Evolutionary conservation across 1,140 invertebrate species (phyloP), one percentile per base, ranked within the genome.

Genomic region (Eueides isabella): DNA sequence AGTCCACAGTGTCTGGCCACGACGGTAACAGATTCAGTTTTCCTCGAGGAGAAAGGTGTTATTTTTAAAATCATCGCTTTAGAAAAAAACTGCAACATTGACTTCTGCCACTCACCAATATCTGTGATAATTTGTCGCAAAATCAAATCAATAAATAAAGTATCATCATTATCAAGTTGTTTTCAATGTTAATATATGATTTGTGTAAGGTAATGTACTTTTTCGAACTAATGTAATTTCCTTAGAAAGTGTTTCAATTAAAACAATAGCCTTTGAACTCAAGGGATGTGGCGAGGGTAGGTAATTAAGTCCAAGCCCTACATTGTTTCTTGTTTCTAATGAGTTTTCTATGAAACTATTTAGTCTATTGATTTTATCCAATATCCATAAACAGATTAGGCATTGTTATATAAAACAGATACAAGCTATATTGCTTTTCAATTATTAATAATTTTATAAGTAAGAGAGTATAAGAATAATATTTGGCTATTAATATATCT

Each of bases 251-350:
- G 61, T 30, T 63, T 63, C 31, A 12, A 31, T 63, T 63, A 63
- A 31, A 63, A 30, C 61, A 62, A 30, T 30, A 62, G 26, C 61
- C 28, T 62, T 62, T n/a, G 61, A 55, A 55, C 61, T 30, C 61
- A 62, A n/a, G 28, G 28, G 61, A 62, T 62, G 61, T 62, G 61
- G 61, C 61, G 16, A 29, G 61, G 61, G 30, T 62, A 62, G 28
- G 61, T 62, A 62, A 62, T 62, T 30, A 62, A 62, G 14, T 16
- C 61, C 29, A 29, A 5, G 29, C 61, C 14, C 28, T 30, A 62
- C n/a, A 62, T 62, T 62, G 61, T 62, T 62, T 62, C 61, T 62
- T 29, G 61, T 62, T 62, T 62, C 28, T 62, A 62, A 62, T n/a
- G 26, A 62, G 61, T 30, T 62, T n/a, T 30, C 14, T 62, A 62